phyloP scores from a whole-genome alignment of 2,888 invertebrate species.

The Carterocephalus palaemon region DNA sequence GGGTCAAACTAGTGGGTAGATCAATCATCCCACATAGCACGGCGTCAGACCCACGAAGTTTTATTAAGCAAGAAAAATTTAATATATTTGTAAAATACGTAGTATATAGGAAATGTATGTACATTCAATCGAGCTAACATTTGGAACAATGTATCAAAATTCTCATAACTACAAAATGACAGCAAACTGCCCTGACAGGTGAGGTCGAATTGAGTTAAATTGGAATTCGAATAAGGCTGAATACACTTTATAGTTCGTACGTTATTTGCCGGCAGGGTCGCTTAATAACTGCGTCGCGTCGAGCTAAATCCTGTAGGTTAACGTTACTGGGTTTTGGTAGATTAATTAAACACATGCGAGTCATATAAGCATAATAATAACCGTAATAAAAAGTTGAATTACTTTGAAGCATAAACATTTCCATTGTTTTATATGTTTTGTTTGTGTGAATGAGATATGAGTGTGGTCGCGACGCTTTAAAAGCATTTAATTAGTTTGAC shows the following conservation, averaged over 20 bases:
- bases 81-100: no score
- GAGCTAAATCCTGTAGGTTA: no score
- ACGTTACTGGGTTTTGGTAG: no score
- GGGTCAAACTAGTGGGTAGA: no score
- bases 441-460: slow-evolving; percentile 19
- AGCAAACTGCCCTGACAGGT: slow-evolving; percentile 6
- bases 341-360: not conserved
- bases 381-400: slow-evolving; percentile 14
- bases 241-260: slow-evolving; percentile 9
- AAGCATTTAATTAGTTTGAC: slow-evolving; percentile 20
- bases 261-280: no score
- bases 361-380: not conserved
- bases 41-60: no score
- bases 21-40: no score
- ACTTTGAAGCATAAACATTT: slow-evolving; percentile 7
- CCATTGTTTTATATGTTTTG: slow-evolving; percentile 11
- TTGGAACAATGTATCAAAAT: no score
- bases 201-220: slow-evolving; percentile 17
- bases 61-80: no score
- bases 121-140: no score
- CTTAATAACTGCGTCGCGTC: no score
- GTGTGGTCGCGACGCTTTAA: slow-evolving; percentile 12
- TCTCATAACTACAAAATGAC: slow-evolving; percentile 12
- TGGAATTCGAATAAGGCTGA: slow-evolving; percentile 13
- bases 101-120: no score